A percentile compares a stretch with the other conserved stretches of the same genome.
Evolutionary conservation across 2,888 invertebrate genomes (phyloP).

Genomic region (Tenthredo notha): DNA sequence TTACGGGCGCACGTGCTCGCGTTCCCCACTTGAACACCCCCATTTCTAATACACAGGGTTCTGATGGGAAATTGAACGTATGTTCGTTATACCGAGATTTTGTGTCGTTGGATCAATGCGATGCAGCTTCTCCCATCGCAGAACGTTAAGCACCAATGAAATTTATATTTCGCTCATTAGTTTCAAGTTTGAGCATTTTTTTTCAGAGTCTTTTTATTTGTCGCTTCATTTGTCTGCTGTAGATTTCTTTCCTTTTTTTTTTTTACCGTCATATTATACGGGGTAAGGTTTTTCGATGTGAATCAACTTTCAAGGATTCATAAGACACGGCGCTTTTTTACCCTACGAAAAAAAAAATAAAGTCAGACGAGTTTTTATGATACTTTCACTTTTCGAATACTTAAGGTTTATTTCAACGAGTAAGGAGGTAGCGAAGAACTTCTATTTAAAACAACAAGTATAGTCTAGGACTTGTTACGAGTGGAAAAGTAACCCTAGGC

Average conservation of each 20-base stretch:
- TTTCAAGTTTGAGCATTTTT: background rate
- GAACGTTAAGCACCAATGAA: background rate
- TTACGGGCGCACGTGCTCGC: slow-evolving; percentile 72
- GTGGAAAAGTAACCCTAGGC: slow-evolving; percentile 4
- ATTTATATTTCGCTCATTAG: background rate
- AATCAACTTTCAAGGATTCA: background rate
- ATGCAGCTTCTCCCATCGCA: background rate
- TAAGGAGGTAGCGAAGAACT: slow-evolving; percentile 33
- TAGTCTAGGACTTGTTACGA: background rate
- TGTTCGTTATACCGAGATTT: slow-evolving; percentile 43
- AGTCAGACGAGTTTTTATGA: background rate
- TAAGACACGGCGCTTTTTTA: background rate
- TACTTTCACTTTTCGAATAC: slow-evolving; percentile 23
- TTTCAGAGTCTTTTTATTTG: background rate
- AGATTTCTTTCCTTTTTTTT: background rate
- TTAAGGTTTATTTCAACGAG: slow-evolving; percentile 5
- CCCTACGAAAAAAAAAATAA: background rate
- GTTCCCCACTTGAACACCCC: slow-evolving; percentile 49
- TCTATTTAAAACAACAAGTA: slow-evolving; percentile 29
- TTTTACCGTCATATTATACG: background rate
- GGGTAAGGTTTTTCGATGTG: background rate
- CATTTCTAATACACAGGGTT: slow-evolving; percentile 45
- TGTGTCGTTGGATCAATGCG: background rate
- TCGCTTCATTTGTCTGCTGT: background rate
- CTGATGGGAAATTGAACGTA: slow-evolving; percentile 56